Percentiles rank a stretch among this genome's conserved stretches.
Evolutionary conservation across 2,888 invertebrate species (phyloP).

Genomic region (Sialis fuliginosa): DNA sequence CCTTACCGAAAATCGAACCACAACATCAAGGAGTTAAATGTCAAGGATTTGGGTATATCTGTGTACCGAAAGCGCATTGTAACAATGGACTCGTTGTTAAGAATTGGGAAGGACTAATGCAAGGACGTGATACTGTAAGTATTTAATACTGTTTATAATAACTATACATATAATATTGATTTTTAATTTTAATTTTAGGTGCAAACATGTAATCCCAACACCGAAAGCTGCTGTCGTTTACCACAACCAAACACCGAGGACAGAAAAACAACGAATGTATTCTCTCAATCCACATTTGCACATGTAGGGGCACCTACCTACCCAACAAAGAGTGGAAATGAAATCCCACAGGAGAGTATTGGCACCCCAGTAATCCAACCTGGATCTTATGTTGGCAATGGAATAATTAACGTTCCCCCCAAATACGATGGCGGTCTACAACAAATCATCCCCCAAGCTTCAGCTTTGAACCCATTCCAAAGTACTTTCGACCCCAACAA

Average conservation of each 20-base stretch:
- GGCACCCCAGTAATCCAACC: neutral
- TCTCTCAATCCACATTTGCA: constrained; percentile 18
- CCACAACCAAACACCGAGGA: constrained; percentile 10
- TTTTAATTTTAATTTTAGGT: constrained; percentile 18
- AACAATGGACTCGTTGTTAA: constrained; percentile 37
- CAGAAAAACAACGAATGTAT: constrained; percentile 12
- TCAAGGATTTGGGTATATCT: constrained; percentile 36
- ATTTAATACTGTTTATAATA: neutral
- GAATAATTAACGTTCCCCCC: neutral
- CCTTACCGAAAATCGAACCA: too few relatives aligned
- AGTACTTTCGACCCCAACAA: neutral
- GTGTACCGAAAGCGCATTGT: constrained; percentile 41
- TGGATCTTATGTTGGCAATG: neutral
- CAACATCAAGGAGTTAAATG: constrained; percentile 35
- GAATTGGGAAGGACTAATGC: constrained; percentile 29
- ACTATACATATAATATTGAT: neutral
- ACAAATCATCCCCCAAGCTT: neutral
- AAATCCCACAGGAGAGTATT: constrained; percentile 1
- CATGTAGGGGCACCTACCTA: constrained; percentile 19
- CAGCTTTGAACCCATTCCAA: neutral
- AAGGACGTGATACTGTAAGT: constrained; percentile 35
- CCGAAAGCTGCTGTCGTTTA: constrained; percentile 26
- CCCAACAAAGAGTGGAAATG: neutral
- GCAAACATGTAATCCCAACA: constrained; percentile 21
- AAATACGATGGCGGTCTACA: neutral